Percentiles rank a stretch among this genome's conserved stretches.
These are phyloP conservation scores for Kradibia gibbosae DNA, from an alignment of 1,140 invertebrate genomes.

Conservation along the genomic window DNA sequence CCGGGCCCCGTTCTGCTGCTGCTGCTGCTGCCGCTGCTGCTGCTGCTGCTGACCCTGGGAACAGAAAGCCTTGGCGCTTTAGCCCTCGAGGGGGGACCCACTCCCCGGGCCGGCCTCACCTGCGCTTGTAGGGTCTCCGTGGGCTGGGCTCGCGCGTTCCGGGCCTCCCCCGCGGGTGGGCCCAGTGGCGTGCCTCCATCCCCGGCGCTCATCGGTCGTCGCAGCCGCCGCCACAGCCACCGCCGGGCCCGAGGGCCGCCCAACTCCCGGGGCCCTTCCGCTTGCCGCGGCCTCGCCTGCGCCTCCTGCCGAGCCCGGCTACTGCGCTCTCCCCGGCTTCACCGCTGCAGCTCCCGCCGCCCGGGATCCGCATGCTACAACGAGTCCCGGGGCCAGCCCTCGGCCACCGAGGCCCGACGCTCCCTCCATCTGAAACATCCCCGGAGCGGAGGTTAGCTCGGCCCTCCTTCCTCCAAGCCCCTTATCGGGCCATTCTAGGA, in stretches of 20 bases:
- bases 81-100: too few relatives aligned
- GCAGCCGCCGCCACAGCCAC: constrained; percentile 23
- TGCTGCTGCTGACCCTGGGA: constrained; percentile 20
- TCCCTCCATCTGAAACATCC: not conserved
- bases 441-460: too few relatives aligned
- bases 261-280: constrained; percentile 35
- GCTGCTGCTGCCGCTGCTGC: too few relatives aligned
- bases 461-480: too few relatives aligned
- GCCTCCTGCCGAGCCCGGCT: not conserved
- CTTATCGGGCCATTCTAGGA: too few relatives aligned
- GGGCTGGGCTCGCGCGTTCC: constrained; percentile 5
- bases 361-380: constrained; percentile 65
- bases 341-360: constrained; percentile 1
- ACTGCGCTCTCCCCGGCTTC: not conserved
- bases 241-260: not conserved
- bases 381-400: constrained; percentile 58
- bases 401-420: constrained; percentile 45
- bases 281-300: constrained; percentile 39
- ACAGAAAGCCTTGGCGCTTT: too few relatives aligned
- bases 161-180: constrained; percentile 55
- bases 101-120: too few relatives aligned
- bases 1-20: constrained; percentile 39
- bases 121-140: constrained; percentile 35
- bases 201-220: constrained; percentile 71
- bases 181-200: constrained; percentile 69